phyloP scores from a whole-genome alignment of 2,888 invertebrate genomes.

The Spodoptera littoralis region DNA sequence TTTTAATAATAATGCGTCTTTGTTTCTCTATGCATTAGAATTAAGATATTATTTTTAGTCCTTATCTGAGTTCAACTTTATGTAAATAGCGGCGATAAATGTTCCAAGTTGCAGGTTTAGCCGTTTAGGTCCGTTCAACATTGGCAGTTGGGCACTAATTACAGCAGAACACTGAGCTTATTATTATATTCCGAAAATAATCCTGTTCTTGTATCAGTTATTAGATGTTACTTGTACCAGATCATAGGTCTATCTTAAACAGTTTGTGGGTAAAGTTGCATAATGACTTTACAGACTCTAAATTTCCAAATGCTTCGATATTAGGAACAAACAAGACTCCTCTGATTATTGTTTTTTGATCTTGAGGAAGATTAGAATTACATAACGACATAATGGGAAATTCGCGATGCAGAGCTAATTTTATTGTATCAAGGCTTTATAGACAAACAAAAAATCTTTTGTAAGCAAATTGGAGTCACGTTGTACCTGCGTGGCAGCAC shows the following conservation, averaged over 20 bases:
- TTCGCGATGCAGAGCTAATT: slow-evolving; percentile 12
- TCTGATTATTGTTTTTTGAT: too few relatives aligned
- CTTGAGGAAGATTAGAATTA: too few relatives aligned
- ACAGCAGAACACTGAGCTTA: slow-evolving; percentile 27
- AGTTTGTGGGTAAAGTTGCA: slow-evolving; percentile 19
- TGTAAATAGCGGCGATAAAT: slow-evolving; percentile 33
- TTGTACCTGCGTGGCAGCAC: slow-evolving; percentile 13
- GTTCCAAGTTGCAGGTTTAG: slow-evolving; percentile 24
- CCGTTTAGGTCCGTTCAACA: slow-evolving; percentile 40
- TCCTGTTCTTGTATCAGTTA: slow-evolving; percentile 28
- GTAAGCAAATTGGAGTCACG: slow-evolving; percentile 10
- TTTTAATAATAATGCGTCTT: slow-evolving; percentile 11
- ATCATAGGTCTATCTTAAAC: slow-evolving; percentile 33
- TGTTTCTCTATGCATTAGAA: slow-evolving; percentile 5
- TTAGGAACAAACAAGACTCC: slow-evolving; percentile 12
- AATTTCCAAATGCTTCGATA: slow-evolving; percentile 7
- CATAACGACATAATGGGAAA: too few relatives aligned
- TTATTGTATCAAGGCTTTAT: not conserved
- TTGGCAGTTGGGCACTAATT: slow-evolving; percentile 32
- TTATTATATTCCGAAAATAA: slow-evolving; percentile 42
- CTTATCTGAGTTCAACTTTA: slow-evolving; percentile 5
- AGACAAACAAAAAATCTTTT: slow-evolving; percentile 17
- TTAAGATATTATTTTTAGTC: slow-evolving; percentile 6
- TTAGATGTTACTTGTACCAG: slow-evolving; percentile 28
- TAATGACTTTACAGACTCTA: slow-evolving; percentile 17